Evolutionary conservation across 2,113 vertebrate genomes (phyloP), one percentile per base, ranked within the genome.

Genomic region (Scopus umbretta): DNA sequence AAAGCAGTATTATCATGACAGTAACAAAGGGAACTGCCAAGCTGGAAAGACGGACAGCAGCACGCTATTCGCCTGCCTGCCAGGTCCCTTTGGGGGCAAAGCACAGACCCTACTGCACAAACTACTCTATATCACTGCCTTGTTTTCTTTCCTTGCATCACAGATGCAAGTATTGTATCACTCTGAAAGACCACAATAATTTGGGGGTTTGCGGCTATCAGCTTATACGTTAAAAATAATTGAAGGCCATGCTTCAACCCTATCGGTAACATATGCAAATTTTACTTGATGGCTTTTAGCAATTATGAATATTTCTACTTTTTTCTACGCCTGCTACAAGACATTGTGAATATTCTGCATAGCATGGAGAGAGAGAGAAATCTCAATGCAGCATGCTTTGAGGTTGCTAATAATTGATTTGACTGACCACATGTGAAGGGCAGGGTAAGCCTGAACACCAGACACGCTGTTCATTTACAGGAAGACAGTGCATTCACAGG

Each of bases 1-100:
- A 80, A 66, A 90, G 78, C 76, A 75, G 52, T 53, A 17, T 62
- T 91, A 85, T 63, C 23, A 2, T 16, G 70, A 72, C 53, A 94
- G 70, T 47, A 90, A 88, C 92, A 94, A 94, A 95, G n/a, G 88
- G 66, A 94, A 62, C 76, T 82, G 83, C 61, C 86, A 87, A 34
- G 63, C 91, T 73, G 67, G 21, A 53, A 76, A 50, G 86, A 90
- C 3, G 40, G 88, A 87, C 92, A 92, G 88, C 88, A 86, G 82
- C 52, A 63, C 0, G 1, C 13, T 58, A 7, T 19, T 85, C 84
- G 82, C 62, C 70, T 73, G 61, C 61, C 70, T 75, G 36, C 87
- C 89, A 82, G 27, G 17, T 53, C 74, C 84, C 53, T 88, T 16
- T 63, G 45, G 86, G 74, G 89, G 27, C 89, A 94, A 7, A 91